Evolutionary conservation across 2,888 invertebrate species (phyloP).

Genomic region (Catocala sponsa): DNA sequence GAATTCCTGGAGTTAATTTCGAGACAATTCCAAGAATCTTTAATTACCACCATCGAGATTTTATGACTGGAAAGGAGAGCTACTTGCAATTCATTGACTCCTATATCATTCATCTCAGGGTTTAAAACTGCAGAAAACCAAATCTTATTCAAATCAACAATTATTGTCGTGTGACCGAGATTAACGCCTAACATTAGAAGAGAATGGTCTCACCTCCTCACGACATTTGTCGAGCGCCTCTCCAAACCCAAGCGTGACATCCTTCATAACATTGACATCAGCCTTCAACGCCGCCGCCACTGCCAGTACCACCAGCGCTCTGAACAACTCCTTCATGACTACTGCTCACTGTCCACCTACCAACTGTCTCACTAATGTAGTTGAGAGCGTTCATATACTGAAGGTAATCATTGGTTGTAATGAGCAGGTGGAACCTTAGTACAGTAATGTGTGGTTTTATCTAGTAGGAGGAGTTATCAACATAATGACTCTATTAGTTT

Average conservation of each 20-base stretch:
- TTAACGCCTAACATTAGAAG: not conserved
- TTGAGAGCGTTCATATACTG: slow-evolving; percentile 27
- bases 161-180: too few species aligned
- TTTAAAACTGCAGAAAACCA: too few species aligned
- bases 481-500: too few species aligned
- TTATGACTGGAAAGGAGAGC: too few species aligned
- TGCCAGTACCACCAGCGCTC: slow-evolving; percentile 33
- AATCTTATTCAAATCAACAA: too few species aligned
- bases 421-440: not conserved
- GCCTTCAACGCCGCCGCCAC: slow-evolving; percentile 39
- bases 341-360: not conserved
- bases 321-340: slow-evolving; percentile 18
- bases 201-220: slow-evolving; percentile 65
- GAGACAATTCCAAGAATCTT: too few species aligned
- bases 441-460: not conserved
- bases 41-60: too few species aligned
- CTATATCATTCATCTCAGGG: too few species aligned
- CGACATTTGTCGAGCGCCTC: slow-evolving; percentile 78
- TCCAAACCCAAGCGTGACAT: slow-evolving; percentile 82
- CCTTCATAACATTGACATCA: slow-evolving; percentile 74
- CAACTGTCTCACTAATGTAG: not conserved
- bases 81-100: too few species aligned
- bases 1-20: too few species aligned
- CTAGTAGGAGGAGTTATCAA: too few species aligned
- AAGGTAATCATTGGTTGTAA: not conserved